Conservation (phyloP, 2,797 vertebrate genomes). For the Rhincodon typus region DNA sequence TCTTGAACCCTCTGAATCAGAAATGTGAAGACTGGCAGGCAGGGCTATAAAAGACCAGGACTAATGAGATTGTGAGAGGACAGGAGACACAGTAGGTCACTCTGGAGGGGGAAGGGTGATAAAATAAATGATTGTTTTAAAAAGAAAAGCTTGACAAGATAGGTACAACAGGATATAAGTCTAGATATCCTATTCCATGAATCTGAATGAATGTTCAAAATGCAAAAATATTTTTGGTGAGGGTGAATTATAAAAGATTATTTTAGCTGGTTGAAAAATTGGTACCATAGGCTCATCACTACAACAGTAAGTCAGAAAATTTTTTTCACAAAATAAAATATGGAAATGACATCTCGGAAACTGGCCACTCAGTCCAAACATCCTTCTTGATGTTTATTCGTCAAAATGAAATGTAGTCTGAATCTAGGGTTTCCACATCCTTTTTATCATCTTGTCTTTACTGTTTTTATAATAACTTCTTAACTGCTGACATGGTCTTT, state of each 20-base stretch:
- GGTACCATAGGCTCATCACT: neutral
- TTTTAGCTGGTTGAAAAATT: neutral
- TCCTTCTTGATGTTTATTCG: neutral
- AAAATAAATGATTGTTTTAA: neutral
- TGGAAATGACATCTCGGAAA: neutral
- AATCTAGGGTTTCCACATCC: neutral
- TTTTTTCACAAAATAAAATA: neutral
- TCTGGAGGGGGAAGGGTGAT: neutral
- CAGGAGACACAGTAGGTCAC: neutral
- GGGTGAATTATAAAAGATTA: neutral
- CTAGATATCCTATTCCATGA: too few species aligned
- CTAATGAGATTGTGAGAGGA: neutral
- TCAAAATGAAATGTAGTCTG: neutral
- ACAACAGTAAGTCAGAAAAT: neutral
- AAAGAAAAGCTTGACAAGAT: neutral
- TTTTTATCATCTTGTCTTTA: neutral
- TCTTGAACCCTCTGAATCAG: neutral
- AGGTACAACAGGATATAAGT: neutral
- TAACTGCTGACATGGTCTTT: neutral
- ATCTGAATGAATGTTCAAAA: too few species aligned
- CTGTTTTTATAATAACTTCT: neutral
- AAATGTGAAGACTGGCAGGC: neutral
- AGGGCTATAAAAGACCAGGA: neutral
- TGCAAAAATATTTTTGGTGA: neutral
- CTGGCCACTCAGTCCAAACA: neutral